phyloP scores from a whole-genome alignment of 2,113 vertebrate genomes.

The Nanorana parkeri region DNA sequence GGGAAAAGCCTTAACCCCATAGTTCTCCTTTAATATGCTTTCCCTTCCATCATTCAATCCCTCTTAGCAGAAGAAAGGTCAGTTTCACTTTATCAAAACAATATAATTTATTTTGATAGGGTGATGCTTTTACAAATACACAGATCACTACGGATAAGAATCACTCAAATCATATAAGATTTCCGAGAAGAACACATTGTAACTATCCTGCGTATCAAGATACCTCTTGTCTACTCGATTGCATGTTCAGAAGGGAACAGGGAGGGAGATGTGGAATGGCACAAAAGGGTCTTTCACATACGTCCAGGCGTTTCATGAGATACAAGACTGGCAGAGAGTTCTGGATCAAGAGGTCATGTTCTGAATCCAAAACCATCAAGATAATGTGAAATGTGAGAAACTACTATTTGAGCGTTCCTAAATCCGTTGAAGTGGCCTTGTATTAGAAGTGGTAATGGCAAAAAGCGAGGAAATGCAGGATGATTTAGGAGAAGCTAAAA shows the following conservation, averaged over 20 bases:
- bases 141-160: too few species aligned
- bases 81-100: too few species aligned
- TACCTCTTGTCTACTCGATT: slow-evolving; percentile 12
- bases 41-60: too few species aligned
- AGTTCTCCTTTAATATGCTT: too few species aligned
- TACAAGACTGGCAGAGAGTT: slow-evolving; percentile 24
- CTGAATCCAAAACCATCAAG: neutral
- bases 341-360: slow-evolving; percentile 23
- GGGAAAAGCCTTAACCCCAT: too few species aligned
- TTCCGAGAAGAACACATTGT: neutral
- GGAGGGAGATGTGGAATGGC: neutral
- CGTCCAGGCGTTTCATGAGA: slow-evolving; percentile 20
- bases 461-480: neutral
- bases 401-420: neutral
- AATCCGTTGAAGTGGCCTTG: neutral
- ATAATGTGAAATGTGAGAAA: slow-evolving; percentile 7
- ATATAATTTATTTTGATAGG: too few species aligned
- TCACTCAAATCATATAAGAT: neutral
- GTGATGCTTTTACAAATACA: too few species aligned
- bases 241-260: neutral
- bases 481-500: too few species aligned
- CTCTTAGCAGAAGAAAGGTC: too few species aligned
- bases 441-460: neutral
- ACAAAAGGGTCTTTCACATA: slow-evolving; percentile 38
- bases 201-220: neutral